A percentile compares a stretch with the other conserved stretches of the same genome.
These are phyloP conservation scores for Petaurus breviceps DNA, from an alignment of 2,113 vertebrate species.

Conservation along the genomic window DNA sequence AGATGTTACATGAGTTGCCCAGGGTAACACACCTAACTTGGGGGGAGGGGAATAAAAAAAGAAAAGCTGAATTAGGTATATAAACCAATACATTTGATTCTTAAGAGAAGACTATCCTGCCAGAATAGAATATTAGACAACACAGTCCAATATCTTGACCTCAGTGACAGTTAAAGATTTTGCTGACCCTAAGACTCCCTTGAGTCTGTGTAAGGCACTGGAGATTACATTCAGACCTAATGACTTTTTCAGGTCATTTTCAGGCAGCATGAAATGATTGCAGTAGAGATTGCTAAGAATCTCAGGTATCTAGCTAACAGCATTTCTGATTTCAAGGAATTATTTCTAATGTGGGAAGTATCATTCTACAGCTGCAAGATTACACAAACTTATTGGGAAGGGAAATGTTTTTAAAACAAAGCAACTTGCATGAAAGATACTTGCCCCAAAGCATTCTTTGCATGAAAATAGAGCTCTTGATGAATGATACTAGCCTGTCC, in stretches of 20 bases:
- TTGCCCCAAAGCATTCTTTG: conserved; percentile 65
- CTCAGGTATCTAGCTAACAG: conserved; percentile 3
- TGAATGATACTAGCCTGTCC: conserved; percentile 33
- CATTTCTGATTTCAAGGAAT: conserved; percentile 22
- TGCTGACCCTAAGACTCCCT: conserved; percentile 16
- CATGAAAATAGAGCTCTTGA: conserved; percentile 74
- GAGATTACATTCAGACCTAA: conserved; percentile 48
- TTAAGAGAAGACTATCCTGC: neutral
- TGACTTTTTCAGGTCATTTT: conserved; percentile 18
- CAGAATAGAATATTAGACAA: neutral
- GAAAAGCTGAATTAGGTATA: neutral
- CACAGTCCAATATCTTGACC: neutral
- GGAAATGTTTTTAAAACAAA: conserved; percentile 69
- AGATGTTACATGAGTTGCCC: neutral
- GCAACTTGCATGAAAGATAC: conserved; percentile 55
- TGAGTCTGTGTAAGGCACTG: neutral
- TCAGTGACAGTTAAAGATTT: neutral
- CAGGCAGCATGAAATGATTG: conserved; percentile 23
- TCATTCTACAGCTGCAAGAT: conserved; percentile 43
- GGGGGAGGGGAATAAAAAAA: too few relatives aligned
- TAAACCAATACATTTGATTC: neutral
- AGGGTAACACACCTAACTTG: neutral
- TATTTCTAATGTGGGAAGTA: conserved; percentile 10
- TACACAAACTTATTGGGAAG: conserved; percentile 62
- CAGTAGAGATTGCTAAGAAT: neutral